Conservation (phyloP, 2,113 vertebrate genomes). For the Percopsis transmontana region DNA sequence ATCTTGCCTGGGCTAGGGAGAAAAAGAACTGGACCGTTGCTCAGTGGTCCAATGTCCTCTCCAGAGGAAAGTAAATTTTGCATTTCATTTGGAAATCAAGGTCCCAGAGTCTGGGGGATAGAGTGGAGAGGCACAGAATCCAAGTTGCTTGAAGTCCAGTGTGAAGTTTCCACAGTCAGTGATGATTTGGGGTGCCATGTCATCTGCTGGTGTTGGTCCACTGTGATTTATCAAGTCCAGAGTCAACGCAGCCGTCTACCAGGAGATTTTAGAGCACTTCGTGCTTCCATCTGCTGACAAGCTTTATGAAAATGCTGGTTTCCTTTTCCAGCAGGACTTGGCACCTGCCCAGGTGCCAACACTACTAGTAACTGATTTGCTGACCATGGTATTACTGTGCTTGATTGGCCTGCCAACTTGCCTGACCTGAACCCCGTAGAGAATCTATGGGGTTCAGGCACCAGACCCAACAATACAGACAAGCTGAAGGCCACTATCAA, state of each 20-base stretch:
- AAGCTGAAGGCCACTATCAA: conserved; percentile 10
- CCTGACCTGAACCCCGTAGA: conserved; percentile 8
- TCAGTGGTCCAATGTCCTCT: conserved; percentile 8
- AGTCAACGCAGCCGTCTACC: conserved; percentile 3
- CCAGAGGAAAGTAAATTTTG: background rate
- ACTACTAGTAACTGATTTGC: conserved; percentile 18
- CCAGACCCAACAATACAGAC: conserved; percentile 11
- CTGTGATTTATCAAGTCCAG: no score
- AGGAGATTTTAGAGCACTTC: conserved; percentile 13
- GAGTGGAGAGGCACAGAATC: no score
- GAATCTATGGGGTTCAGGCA: conserved; percentile 13
- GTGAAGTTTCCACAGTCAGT: conserved; percentile 17
- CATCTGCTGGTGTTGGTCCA: no score
- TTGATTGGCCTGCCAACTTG: background rate
- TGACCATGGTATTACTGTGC: background rate
- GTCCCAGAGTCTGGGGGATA: background rate
- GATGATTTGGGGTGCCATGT: no score
- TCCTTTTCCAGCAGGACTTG: conserved; percentile 16
- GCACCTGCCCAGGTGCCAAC: conserved; percentile 11
- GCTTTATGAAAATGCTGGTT: conserved; percentile 11
- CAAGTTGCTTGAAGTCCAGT: conserved; percentile 19
- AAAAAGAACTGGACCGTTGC: background rate
- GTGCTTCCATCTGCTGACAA: conserved; percentile 22
- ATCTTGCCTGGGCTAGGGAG: conserved; percentile 8
- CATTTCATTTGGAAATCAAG: conserved; percentile 22